A percentile compares a stretch with the other conserved stretches of the same genome.
These are phyloP conservation scores for Cherax quadricarinatus DNA, from an alignment of 1,140 invertebrate species.

Conservation along the genomic window DNA sequence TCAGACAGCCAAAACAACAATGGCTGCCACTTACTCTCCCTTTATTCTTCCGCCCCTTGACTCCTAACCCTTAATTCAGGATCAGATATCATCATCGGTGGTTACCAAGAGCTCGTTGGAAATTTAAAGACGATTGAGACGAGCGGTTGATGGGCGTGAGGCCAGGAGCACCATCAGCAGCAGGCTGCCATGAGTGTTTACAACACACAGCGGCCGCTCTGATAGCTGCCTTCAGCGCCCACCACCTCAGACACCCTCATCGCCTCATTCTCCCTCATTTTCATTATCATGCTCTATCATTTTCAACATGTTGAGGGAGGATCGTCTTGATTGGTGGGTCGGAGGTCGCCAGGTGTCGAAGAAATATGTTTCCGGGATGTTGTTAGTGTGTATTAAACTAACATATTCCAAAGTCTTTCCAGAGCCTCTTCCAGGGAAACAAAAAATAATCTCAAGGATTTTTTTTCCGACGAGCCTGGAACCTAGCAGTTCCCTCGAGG, in stretches of 20 bases:
- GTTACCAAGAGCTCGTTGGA: slow-evolving; percentile 48
- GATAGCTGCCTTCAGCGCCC: background rate
- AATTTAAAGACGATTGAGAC: slow-evolving; percentile 20
- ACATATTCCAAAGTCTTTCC: no score
- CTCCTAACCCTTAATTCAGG: slow-evolving; percentile 53
- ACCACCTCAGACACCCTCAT: background rate
- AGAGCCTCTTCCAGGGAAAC: no score
- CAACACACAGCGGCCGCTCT: background rate
- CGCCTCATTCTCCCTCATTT: slow-evolving; percentile 12
- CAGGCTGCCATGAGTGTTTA: background rate
- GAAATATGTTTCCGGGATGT: no score
- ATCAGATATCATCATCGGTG: slow-evolving; percentile 45
- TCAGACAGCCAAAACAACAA: background rate
- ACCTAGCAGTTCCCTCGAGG: no score
- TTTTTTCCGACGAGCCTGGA: no score
- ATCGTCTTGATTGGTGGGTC: no score
- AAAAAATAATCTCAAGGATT: no score
- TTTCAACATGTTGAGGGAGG: no score
- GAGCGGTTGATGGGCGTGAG: background rate
- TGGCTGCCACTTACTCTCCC: slow-evolving; percentile 47
- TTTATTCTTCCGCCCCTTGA: slow-evolving; percentile 39
- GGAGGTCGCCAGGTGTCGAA: no score
- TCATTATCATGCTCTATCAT: background rate
- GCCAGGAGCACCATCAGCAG: no score
- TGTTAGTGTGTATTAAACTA: no score